Evolutionary conservation across 1,140 invertebrate genomes (phyloP), one percentile per base, ranked within the genome.

Genomic region (Trichoplusia ni): DNA sequence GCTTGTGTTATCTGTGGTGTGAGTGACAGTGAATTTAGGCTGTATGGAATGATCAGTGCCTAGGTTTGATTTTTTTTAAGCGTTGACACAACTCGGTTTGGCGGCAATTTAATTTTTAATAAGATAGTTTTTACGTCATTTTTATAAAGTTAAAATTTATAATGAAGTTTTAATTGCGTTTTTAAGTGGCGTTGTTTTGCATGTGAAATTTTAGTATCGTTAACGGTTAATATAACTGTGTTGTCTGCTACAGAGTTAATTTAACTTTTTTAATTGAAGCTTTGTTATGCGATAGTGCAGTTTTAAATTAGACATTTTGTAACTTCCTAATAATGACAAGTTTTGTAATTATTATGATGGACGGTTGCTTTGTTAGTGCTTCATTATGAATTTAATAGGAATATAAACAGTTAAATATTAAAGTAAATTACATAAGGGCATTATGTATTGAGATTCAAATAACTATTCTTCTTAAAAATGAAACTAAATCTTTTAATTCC

Each of bases 1-100:
- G 59, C 46, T 73, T 67, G 75, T 82, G 77, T 69, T 77, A 6
- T 58, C 37, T 44, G 37, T 71, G 67, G 54, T 71, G 75, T 73
- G 67, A 25, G 60, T 65, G 66, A 35, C 27, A 63, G 71, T 67
- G 65, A 56, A 13, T 42, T 38, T 40, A 49, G 9, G 16, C 27
- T 35, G 2, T 16, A 65, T 61, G 69, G 69, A 67, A 71, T 71
- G 64, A 59, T 18, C 25, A 23, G 44, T 33, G 47, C 19, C 6
- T 19, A 72, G 65, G 70, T 68, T 72, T 72, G 54, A 59, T 46
- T 54, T 64, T 60, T 37, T 44, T 33, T 46, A 33, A 47, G 35
- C 29, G 64, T 64, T 70, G 56, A 46, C 63, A 66, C 58, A 62
- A 70, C 33, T 66, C 59, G 60, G 61, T 60, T 60, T 60, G 56